Percentiles rank a stretch among this genome's conserved stretches.
These are phyloP conservation scores for Australoheros facetus DNA, from an alignment of 2,797 vertebrate species.

Conservation along the genomic window DNA sequence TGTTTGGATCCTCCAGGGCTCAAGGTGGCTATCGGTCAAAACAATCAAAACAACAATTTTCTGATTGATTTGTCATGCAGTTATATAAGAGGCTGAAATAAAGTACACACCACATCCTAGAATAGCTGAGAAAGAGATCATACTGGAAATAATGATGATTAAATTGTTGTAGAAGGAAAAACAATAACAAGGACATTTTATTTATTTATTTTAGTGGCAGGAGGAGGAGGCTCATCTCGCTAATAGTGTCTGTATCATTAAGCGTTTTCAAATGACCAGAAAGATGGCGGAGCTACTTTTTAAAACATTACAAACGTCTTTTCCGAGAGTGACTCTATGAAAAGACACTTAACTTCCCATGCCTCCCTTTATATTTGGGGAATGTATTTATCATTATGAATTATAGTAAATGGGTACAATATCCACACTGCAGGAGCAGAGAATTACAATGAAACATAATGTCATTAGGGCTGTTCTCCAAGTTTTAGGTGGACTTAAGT, in stretches of 20 bases:
- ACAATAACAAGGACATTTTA: conserved; percentile 20
- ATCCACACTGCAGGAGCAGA: conserved; percentile 29
- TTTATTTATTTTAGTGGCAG: neutral
- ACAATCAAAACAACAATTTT: conserved; percentile 70
- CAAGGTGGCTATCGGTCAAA: conserved; percentile 67
- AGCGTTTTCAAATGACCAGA: conserved; percentile 23
- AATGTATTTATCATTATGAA: conserved; percentile 80
- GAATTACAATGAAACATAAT: conserved; percentile 64
- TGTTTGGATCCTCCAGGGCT: conserved; percentile 61
- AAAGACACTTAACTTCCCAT: conserved; percentile 26
- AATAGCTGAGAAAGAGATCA: conserved; percentile 23
- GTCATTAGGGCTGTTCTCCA: conserved; percentile 58
- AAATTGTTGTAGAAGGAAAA: conserved; percentile 20
- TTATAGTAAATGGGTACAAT: conserved; percentile 52
- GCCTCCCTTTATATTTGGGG: conserved; percentile 61
- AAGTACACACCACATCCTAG: conserved; percentile 30
- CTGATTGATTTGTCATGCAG: conserved; percentile 75
- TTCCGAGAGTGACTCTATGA: neutral
- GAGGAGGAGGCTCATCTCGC: conserved; percentile 27
- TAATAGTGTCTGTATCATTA: conserved; percentile 34
- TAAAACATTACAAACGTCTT: conserved; percentile 19
- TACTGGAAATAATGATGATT: conserved; percentile 20
- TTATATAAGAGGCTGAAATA: conserved; percentile 58
- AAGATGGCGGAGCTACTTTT: conserved; percentile 6
- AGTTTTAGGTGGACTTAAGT: conserved; percentile 71